Evolutionary conservation across 2,888 invertebrate genomes (phyloP).

Genomic region (Ecliptopera silaceata): DNA sequence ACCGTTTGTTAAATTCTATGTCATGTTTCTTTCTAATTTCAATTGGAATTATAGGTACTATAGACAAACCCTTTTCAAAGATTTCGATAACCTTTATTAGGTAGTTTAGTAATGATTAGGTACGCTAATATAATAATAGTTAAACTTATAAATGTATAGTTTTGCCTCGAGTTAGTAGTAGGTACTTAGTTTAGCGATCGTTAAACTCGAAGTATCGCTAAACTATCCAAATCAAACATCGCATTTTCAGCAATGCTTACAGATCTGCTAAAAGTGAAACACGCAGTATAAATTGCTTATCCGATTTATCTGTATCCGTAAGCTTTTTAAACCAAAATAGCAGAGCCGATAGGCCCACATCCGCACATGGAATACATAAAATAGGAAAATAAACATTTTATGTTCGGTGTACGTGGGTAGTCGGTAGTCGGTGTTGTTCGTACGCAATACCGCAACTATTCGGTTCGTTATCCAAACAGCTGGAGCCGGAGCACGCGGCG

Average conservation of each 20-base stretch:
- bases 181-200: too few species aligned
- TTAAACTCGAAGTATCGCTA: too few species aligned
- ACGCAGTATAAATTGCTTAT: not conserved
- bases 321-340: not conserved
- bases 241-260: not conserved
- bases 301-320: slow-evolving; percentile 3
- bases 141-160: too few species aligned
- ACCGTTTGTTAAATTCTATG: too few species aligned
- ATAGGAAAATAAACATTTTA: slow-evolving; percentile 11
- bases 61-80: too few species aligned
- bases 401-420: not conserved
- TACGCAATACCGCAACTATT: not conserved
- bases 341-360: not conserved
- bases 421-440: not conserved
- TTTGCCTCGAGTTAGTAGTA: too few species aligned
- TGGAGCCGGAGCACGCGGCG: not conserved
- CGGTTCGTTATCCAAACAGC: slow-evolving; percentile 2
- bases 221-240: too few species aligned
- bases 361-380: slow-evolving; percentile 5
- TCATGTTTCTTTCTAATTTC: too few species aligned
- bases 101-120: too few species aligned
- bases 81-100: too few species aligned
- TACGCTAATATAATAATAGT: too few species aligned
- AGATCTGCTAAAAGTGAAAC: not conserved
- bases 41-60: too few species aligned